These are phyloP conservation scores for Cynopterus sphinx DNA, from an alignment of 2,797 vertebrate species.

Conservation along the genomic window DNA sequence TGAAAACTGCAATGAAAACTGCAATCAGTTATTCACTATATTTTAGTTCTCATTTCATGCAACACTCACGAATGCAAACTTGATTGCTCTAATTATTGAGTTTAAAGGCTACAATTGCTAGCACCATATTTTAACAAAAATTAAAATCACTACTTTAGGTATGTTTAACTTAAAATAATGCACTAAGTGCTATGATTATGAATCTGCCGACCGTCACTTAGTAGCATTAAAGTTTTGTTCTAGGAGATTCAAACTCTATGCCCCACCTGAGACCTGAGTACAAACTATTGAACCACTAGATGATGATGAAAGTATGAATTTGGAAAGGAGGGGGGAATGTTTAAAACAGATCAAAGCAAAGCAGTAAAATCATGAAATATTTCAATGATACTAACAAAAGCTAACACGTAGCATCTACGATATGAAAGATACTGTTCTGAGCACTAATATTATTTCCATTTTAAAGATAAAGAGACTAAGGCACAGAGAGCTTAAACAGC, in stretches of 20 bases:
- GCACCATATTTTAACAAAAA: neutral
- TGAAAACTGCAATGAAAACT: neutral
- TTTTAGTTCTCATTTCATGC: neutral
- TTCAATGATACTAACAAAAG: neutral
- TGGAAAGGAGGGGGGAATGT: neutral
- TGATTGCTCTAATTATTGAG: neutral
- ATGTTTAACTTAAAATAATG: neutral
- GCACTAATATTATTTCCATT: neutral
- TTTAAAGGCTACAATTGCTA: neutral
- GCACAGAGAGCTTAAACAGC: neutral
- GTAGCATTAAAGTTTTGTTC: neutral
- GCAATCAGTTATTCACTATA: neutral
- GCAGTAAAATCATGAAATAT: neutral
- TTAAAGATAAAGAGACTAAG: neutral
- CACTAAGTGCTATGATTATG: neutral
- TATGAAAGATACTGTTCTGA: neutral
- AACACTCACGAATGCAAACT: neutral
- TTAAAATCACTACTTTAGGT: conserved; percentile 28
- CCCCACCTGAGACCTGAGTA: neutral
- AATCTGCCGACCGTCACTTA: neutral
- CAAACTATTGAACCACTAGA: neutral
- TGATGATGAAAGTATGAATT: neutral
- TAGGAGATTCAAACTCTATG: neutral
- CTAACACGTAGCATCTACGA: neutral
- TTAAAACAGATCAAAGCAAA: neutral